phyloP scores from a whole-genome alignment of 2,113 vertebrate genomes.

The Poicephalus meyeri region DNA sequence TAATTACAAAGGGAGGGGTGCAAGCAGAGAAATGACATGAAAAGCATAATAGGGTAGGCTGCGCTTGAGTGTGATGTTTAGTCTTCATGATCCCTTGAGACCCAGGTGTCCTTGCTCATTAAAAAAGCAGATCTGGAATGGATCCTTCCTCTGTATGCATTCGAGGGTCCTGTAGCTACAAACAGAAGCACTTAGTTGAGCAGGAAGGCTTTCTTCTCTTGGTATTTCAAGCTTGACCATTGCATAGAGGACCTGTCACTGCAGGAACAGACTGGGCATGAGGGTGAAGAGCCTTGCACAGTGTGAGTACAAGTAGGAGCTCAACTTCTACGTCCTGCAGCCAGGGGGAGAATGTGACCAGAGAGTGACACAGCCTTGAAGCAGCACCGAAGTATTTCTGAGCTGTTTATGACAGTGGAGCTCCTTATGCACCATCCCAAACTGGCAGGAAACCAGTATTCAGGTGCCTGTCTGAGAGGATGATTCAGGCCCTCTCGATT shows the following conservation, averaged over 20 bases:
- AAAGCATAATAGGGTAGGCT: background rate
- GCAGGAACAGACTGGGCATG: background rate
- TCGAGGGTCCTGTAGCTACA: background rate
- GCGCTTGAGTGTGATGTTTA: background rate
- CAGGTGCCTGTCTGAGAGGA: background rate
- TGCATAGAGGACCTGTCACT: background rate
- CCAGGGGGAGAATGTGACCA: background rate
- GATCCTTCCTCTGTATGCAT: background rate
- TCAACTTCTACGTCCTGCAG: background rate
- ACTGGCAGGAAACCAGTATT: background rate
- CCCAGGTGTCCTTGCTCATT: background rate
- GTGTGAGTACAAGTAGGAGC: background rate
- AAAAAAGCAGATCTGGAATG: background rate
- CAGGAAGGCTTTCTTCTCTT: background rate
- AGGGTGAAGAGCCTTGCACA: background rate
- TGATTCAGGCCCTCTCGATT: background rate
- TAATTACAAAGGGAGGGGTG: conserved; percentile 15
- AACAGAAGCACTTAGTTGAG: background rate
- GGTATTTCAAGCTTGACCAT: background rate
- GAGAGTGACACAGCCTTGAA: background rate
- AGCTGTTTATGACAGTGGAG: background rate
- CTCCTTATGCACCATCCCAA: background rate
- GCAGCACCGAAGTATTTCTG: background rate
- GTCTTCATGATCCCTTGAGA: background rate
- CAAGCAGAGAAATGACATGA: background rate